Evolutionary conservation across 1,140 invertebrate species (phyloP).

Genomic region (Pseudomyrmex concolor): DNA sequence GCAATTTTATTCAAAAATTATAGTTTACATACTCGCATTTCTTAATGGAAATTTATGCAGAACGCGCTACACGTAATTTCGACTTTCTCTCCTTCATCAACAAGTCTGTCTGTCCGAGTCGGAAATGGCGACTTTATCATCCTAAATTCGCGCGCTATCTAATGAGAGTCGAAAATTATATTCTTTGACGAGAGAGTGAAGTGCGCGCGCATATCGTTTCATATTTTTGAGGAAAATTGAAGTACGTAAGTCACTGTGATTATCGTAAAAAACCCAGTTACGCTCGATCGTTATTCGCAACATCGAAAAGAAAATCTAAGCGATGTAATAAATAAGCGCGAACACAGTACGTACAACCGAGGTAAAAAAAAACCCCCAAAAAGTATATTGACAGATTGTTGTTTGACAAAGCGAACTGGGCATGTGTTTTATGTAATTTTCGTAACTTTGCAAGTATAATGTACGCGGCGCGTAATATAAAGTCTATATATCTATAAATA

Average conservation of each 20-base stretch:
- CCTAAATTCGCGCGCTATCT: constrained; percentile 44
- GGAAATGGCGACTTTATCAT: constrained; percentile 59
- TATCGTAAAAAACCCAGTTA: constrained; percentile 13
- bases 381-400: constrained; percentile 16
- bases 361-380: not conserved
- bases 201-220: not conserved
- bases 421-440: constrained; percentile 20
- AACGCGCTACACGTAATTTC: constrained; percentile 53
- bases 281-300: too few species aligned
- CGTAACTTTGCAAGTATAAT: constrained; percentile 23
- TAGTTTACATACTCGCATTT: constrained; percentile 51
- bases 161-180: constrained; percentile 57
- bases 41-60: constrained; percentile 57
- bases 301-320: too few species aligned
- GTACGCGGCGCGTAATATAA: not conserved
- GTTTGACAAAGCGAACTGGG: not conserved
- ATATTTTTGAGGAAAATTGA: constrained; percentile 23
- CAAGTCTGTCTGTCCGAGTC: constrained; percentile 57
- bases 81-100: constrained; percentile 55
- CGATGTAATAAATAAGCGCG: too few species aligned
- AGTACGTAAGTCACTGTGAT: constrained; percentile 22
- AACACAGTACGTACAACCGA: too few species aligned
- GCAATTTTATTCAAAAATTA: constrained; percentile 56
- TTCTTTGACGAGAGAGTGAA: constrained; percentile 21
- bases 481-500: constrained; percentile 5